phyloP scores from a whole-genome alignment of 2,113 vertebrate species.

The Boulengerochromis microlepis region DNA sequence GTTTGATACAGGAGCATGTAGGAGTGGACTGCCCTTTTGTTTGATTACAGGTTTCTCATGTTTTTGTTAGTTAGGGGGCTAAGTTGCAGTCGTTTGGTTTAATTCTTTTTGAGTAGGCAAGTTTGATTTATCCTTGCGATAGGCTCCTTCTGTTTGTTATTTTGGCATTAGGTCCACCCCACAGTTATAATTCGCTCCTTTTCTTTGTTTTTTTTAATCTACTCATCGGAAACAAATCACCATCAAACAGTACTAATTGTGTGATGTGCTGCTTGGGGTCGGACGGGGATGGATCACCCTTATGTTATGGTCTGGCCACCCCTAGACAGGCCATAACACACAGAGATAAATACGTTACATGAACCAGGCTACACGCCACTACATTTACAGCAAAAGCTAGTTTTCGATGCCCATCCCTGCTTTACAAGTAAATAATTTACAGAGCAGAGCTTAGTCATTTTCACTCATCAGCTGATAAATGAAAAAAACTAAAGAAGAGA shows the following conservation, averaged over 20 bases:
- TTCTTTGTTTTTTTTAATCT: fast-evolving
- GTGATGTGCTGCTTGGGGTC: neutral
- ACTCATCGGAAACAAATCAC: neutral
- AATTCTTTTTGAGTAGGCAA: fast-evolving
- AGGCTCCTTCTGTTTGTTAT: neutral
- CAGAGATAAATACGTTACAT: neutral
- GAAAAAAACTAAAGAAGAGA: neutral
- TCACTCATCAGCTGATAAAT: neutral
- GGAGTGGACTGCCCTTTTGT: fast-evolving
- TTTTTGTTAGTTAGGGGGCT: neutral
- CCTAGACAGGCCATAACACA: neutral
- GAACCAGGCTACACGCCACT: neutral
- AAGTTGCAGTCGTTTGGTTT: neutral
- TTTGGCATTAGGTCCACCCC: neutral
- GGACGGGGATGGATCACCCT: fast-evolving
- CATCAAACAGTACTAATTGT: neutral
- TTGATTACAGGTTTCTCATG: neutral
- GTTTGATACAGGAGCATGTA: neutral
- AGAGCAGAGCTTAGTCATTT: neutral
- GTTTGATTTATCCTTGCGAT: neutral
- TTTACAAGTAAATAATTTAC: neutral
- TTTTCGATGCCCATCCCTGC: neutral
- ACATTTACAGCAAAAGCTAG: neutral
- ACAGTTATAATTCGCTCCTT: neutral
- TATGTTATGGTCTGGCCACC: neutral